Evolutionary conservation across 92 coral and sea anemone species (phyloP).

Genomic region (Umimayanthus kanabou): DNA sequence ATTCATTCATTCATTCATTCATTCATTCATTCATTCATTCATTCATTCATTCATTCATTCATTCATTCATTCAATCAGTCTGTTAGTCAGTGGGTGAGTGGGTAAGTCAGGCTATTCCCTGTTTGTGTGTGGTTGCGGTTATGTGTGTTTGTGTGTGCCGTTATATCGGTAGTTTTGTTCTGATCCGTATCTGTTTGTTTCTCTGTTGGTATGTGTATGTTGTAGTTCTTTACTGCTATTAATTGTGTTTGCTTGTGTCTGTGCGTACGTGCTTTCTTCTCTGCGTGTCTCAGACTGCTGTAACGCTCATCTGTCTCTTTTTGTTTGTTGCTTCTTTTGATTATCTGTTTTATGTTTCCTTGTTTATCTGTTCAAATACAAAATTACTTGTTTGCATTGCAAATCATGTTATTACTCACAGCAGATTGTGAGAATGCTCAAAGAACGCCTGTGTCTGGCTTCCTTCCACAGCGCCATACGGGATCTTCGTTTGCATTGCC

Average conservation of each 20-base stretch:
- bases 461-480: constrained; percentile 49
- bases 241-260: no score
- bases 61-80: neutral
- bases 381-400: no score
- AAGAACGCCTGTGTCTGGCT: constrained; percentile 63
- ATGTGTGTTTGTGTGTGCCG: no score
- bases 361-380: no score
- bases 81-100: neutral
- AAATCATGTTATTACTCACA: neutral
- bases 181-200: neutral
- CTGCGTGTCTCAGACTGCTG: neutral
- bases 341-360: no score
- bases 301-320: neutral
- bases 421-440: constrained; percentile 45
- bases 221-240: no score
- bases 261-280: neutral
- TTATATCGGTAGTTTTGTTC: no score
- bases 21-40: neutral
- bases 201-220: neutral
- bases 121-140: no score
- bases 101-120: neutral
- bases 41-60: neutral
- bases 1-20: neutral
- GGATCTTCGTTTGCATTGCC: constrained; percentile 51
- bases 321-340: neutral